Evolutionary conservation across 2,113 vertebrate species (phyloP).

Genomic region (Vidua chalybeata): DNA sequence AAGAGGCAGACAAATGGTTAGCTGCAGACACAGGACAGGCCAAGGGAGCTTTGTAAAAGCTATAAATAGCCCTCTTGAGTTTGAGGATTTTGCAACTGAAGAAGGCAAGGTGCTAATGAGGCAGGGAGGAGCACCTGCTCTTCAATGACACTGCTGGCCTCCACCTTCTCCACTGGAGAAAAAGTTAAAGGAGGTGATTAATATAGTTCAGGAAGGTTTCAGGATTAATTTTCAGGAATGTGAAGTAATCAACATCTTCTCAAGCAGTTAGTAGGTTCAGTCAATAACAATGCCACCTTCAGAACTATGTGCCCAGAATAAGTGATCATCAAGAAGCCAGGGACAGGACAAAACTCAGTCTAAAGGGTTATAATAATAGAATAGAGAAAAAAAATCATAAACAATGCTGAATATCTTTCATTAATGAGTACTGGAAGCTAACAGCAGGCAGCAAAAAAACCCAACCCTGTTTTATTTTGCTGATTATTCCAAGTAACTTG

Average conservation of each 20-base stretch:
- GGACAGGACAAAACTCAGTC: background rate
- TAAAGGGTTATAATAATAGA: background rate
- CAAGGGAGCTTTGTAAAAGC: background rate
- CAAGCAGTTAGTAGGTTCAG: conserved; percentile 43
- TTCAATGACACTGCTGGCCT: conserved; percentile 15
- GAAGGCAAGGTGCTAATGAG: conserved; percentile 48
- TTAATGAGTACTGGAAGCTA: background rate
- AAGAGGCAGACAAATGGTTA: conserved; percentile 21
- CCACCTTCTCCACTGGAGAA: conserved; percentile 17
- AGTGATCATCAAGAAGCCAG: background rate
- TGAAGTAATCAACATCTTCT: conserved; percentile 66
- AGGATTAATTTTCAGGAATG: conserved; percentile 65
- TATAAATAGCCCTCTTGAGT: background rate
- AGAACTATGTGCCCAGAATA: conserved; percentile 43
- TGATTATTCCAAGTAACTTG: background rate
- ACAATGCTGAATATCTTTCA: background rate
- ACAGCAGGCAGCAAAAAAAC: background rate
- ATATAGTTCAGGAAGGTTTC: conserved; percentile 60
- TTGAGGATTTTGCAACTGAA: background rate
- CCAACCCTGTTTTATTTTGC: background rate
- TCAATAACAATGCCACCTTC: conserved; percentile 62
- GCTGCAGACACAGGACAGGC: background rate
- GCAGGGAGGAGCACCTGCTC: conserved; percentile 41
- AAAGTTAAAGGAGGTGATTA: conserved; percentile 57
- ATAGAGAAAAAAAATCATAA: background rate